phyloP scores from a whole-genome alignment of 2,888 invertebrate genomes.

The Gisinianus flammeolus region DNA sequence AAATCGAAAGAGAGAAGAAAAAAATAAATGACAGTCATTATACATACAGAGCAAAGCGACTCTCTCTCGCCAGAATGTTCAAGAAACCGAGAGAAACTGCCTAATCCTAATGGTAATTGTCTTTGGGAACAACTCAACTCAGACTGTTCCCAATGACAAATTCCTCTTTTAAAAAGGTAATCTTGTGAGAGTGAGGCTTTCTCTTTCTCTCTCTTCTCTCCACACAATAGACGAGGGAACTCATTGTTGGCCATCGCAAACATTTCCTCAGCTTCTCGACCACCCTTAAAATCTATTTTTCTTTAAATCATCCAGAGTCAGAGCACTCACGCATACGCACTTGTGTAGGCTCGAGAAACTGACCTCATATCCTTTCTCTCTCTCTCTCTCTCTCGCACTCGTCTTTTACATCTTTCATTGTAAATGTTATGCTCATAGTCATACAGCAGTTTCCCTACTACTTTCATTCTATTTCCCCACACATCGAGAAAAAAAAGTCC shows the following conservation, averaged over 20 bases:
- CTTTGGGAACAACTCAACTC: constrained; percentile 34
- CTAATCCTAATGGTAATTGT: constrained; percentile 34
- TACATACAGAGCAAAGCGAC: not conserved
- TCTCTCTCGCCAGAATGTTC: not conserved
- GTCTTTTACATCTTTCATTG: not conserved
- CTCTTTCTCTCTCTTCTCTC: not conserved
- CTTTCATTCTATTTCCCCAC: no score
- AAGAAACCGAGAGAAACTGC: constrained; percentile 7
- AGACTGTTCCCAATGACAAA: constrained; percentile 34
- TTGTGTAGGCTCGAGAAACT: no score
- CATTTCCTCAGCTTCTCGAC: not conserved
- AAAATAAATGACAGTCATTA: constrained; percentile 21
- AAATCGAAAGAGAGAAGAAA: not conserved
- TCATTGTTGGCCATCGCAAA: no score
- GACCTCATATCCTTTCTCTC: no score
- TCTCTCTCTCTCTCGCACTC: not conserved
- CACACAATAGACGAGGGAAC: not conserved
- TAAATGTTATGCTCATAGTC: no score
- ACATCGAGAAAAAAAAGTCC: no score
- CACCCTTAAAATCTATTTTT: not conserved
- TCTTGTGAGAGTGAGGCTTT: constrained; percentile 12
- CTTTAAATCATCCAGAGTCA: no score
- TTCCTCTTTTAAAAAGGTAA: constrained; percentile 25
- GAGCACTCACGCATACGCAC: not conserved
- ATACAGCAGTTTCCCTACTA: no score